Base-by-base conservation (phyloP, 2,113 vertebrate genomes). In the Coturnix japonica region DNA sequence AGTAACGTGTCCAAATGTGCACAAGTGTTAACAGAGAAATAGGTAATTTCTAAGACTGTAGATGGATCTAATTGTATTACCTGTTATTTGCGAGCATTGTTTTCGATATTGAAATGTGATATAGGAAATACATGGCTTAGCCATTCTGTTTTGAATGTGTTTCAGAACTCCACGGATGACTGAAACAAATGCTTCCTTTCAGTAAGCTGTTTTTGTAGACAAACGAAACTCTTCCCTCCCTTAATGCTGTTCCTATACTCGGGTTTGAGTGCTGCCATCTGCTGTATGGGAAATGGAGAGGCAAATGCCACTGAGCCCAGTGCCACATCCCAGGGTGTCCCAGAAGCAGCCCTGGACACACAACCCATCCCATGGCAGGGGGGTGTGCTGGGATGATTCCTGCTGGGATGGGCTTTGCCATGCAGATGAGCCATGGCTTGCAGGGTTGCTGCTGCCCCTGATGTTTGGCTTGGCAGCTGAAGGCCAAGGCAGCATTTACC, bases 201-300 rank as follows among this genome's bases (percentile, higher is more conserved):
- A 87, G 66, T 90, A 77, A 87, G 80, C 76, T 66, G 28, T 87
- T 60, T 75, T 43, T 71, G 74, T 89, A 72, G 80, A 43, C 87
- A 90, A 85, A 94, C 30, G 26, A 95, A 94, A 85, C 80, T 92
- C 95, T 93, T 83, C 89, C 33, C 67, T 75, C 30, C 7, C 41
- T 6, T 43, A 16, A 12, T 8, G 61, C 31, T 19, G 22, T 30
- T 74, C 25, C 41, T 7, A 20, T 51, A 6, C 73, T 12, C 6
- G 25, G 51, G 61, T 18, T 76, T 64, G 28, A 23, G 28, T 23
- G 43, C 63, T 76, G 69, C 85, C 63, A 64, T n/a, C 63, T 76
- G 69, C 75, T 41, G 64, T 16, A 4, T 14, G 64, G n/a, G 17
- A 31, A 47, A 7, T 3, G 4, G 47, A 35, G 66, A 17, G 49